phyloP scores from a whole-genome alignment of 2,888 invertebrate genomes.

The Escarpia spicata region DNA sequence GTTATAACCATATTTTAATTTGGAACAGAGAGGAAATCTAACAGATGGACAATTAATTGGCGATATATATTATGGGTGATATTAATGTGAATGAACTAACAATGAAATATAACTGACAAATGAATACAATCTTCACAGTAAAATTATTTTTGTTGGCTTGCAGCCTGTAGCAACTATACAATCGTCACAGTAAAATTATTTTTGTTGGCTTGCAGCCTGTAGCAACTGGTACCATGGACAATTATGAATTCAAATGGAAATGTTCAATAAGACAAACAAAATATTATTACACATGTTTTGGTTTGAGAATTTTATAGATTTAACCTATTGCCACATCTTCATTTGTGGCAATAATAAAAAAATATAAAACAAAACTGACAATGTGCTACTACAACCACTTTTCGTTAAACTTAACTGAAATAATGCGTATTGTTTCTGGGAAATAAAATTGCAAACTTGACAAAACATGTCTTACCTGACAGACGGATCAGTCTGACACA shows the following conservation, averaged over 20 bases:
- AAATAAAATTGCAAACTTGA: neutral
- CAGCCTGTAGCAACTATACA: neutral
- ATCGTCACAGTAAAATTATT: neutral
- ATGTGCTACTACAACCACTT: neutral
- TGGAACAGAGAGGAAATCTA: neutral
- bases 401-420: neutral
- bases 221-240: neutral
- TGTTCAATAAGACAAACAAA: too few relatives aligned
- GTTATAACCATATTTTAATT: neutral
- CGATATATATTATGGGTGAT: neutral
- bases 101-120: neutral
- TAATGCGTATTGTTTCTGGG: neutral
- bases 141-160: neutral
- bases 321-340: too few relatives aligned
- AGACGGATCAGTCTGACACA: neutral
- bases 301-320: neutral
- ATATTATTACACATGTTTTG: too few relatives aligned
- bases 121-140: neutral
- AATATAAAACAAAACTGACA: neutral
- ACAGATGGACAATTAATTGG: neutral
- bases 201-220: neutral
- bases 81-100: neutral
- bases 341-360: neutral
- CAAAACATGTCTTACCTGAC: constrained; percentile 1
- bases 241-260: neutral